These are phyloP conservation scores for Pangasius djambal DNA, from an alignment of 2,797 vertebrate genomes.

Conservation along the genomic window DNA sequence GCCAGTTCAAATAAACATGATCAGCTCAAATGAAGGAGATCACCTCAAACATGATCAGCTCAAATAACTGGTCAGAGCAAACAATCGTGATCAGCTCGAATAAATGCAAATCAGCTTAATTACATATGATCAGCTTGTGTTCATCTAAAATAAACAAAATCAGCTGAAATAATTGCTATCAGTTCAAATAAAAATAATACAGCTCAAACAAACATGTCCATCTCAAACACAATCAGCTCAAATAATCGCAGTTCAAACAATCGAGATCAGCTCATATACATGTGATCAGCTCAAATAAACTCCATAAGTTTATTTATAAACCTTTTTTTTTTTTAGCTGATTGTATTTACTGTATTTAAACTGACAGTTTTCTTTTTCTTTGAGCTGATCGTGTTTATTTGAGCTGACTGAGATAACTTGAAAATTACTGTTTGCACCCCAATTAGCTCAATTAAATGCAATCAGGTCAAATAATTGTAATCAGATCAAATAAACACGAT, in stretches of 20 bases:
- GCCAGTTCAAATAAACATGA: neutral
- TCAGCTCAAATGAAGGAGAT: neutral
- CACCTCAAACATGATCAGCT: neutral
- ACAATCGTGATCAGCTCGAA: neutral
- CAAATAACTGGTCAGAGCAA: neutral
- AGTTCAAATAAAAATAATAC: neutral
- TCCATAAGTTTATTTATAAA: too few relatives aligned
- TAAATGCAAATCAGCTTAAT: neutral
- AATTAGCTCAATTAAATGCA: neutral
- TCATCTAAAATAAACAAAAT: too few relatives aligned
- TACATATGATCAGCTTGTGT: neutral
- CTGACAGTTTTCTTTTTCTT: neutral
- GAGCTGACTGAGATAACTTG: neutral
- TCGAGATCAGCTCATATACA: neutral
- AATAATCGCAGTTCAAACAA: neutral
- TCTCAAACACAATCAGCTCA: neutral
- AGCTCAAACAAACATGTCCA: neutral
- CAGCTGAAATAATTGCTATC: too few relatives aligned
- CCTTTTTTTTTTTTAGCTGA: neutral
- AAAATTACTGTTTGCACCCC: neutral
- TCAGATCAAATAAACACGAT: neutral
- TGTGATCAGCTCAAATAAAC: neutral
- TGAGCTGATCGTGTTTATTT: too few relatives aligned
- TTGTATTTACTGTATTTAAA: neutral
- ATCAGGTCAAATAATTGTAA: neutral